Percentiles rank a stretch among this genome's conserved stretches.
phyloP scores from a whole-genome alignment of 2,797 vertebrate species.

The Cheirogaleus major region DNA sequence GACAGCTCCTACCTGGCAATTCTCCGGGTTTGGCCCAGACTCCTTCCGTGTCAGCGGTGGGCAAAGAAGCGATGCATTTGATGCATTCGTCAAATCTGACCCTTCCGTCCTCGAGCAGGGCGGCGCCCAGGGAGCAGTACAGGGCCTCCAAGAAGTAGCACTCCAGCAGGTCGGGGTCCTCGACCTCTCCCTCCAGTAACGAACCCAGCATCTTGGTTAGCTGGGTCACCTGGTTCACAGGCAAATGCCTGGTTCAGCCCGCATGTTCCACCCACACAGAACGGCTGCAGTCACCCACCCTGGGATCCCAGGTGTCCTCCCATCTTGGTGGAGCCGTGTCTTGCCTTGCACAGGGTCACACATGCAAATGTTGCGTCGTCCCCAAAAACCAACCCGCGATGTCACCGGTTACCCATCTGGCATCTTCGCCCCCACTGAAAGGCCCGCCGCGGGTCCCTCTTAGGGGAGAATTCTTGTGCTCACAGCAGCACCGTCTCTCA shows the following conservation, averaged over 20 bases:
- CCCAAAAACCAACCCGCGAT: rapidly evolving
- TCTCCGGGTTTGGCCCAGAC: constrained; percentile 90
- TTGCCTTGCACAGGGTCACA: background rate
- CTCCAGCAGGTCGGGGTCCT: constrained; percentile 89
- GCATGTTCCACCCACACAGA: rapidly evolving
- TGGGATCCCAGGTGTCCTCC: background rate
- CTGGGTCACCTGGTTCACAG: constrained; percentile 90
- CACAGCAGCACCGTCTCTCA: constrained; percentile 75
- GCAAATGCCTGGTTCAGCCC: background rate
- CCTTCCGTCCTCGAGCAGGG: constrained; percentile 89
- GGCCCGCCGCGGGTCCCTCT: rapidly evolving
- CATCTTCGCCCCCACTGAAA: background rate
- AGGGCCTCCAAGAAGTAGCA: constrained; percentile 96
- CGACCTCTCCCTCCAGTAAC: constrained; percentile 85
- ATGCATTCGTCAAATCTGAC: constrained; percentile 92
- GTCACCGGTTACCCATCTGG: rapidly evolving
- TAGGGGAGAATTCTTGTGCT: background rate
- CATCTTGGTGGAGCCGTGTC: background rate
- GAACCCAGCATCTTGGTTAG: constrained; percentile 92
- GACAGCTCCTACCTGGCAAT: constrained; percentile 90
- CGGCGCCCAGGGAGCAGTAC: constrained; percentile 94
- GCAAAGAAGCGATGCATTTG: constrained; percentile 91
- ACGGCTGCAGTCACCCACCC: background rate
- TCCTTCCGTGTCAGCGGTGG: constrained; percentile 83
- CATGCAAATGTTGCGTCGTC: too few relatives aligned